These are phyloP conservation scores for Cacoxenus indagator DNA, from an alignment of 2,888 invertebrate species.

Conservation along the genomic window DNA sequence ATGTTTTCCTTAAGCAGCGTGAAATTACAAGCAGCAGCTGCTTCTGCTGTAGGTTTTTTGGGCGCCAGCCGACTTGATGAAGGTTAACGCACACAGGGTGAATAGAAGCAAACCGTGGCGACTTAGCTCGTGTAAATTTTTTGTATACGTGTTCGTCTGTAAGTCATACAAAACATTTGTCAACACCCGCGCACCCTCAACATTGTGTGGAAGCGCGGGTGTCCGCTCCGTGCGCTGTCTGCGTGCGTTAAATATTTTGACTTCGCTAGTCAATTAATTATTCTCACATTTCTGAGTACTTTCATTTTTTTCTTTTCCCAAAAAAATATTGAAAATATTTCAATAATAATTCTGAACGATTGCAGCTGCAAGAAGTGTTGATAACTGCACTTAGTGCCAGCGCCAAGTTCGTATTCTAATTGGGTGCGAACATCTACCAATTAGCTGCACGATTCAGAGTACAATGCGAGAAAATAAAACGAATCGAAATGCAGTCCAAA, in stretches of 20 bases:
- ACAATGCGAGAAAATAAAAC: not conserved
- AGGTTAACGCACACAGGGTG: slow-evolving; percentile 24
- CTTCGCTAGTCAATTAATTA: slow-evolving; percentile 54
- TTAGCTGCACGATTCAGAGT: slow-evolving; percentile 55
- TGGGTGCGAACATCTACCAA: slow-evolving; percentile 64
- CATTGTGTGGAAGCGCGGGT: slow-evolving; percentile 58
- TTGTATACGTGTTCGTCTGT: slow-evolving; percentile 16
- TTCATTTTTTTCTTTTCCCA: not conserved
- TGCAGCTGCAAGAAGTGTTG: slow-evolving; percentile 51
- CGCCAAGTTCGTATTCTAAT: slow-evolving; percentile 56
- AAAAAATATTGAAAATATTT: not conserved
- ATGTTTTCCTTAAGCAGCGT: slow-evolving; percentile 51
- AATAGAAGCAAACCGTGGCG: not conserved
- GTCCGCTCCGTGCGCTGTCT: not conserved
- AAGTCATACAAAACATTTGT: slow-evolving; percentile 60
- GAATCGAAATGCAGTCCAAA: too few relatives aligned
- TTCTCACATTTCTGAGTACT: slow-evolving; percentile 7
- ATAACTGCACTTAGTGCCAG: slow-evolving; percentile 59
- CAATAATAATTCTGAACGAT: not conserved
- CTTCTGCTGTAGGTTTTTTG: slow-evolving; percentile 35
- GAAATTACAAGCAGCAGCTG: slow-evolving; percentile 63
- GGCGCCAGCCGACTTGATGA: slow-evolving; percentile 23
- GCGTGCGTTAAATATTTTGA: slow-evolving; percentile 51
- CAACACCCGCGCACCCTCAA: slow-evolving; percentile 48
- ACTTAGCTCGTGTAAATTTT: not conserved